Base-by-base conservation (phyloP, 2,113 vertebrate species). In the Pedionomus torquatus region DNA sequence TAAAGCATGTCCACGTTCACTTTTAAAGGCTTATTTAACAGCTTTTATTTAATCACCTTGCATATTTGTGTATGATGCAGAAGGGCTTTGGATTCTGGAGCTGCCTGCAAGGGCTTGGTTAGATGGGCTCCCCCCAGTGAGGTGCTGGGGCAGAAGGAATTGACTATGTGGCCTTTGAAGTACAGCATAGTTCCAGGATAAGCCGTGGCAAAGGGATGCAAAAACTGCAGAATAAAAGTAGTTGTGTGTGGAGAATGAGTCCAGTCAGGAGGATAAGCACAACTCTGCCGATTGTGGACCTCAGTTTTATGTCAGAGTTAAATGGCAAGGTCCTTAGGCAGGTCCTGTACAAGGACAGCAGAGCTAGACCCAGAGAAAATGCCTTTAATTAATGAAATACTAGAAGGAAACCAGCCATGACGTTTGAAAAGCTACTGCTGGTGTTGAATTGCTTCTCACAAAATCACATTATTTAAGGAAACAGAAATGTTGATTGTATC, bases 201-300 rank as follows among this genome's bases (percentile, higher is more conserved):
- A 83, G 17, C 33, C 0, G 0, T 1, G 28, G 28, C 23, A 77
- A 72, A 68, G 31, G 64, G 75, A 74, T 31, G 28, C 28, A 33
- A 70, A 70, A n/a, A 25, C 12, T 90, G 85, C 37, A 71, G 41
- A 24, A 80, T 35, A 25, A 2, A 25, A 2, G 9, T 1, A 23
- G 11, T 14, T 58, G 33, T 26, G 48, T 17, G 61, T 63, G 71
- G 43, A 64, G 83, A 55, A 8, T 8, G 44, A 79, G 75, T 11
- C 35, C 71, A 39, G 61, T 1, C 79, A 63, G 70, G 30, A 55
- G 69, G 35, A 41, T 12, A 28, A 90, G 15, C 4, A 5, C 2
- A 81, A 65, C 49, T 11, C n/a, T 57, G 7, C 61, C 33, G 35
- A 39, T 6, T 6, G 37, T n/a, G 46, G 72, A 48, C n/a, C 55